Percentiles rank a stretch among this genome's conserved stretches.
Conservation (phyloP, 2,797 vertebrate genomes). For the Propithecus perrieri region DNA sequence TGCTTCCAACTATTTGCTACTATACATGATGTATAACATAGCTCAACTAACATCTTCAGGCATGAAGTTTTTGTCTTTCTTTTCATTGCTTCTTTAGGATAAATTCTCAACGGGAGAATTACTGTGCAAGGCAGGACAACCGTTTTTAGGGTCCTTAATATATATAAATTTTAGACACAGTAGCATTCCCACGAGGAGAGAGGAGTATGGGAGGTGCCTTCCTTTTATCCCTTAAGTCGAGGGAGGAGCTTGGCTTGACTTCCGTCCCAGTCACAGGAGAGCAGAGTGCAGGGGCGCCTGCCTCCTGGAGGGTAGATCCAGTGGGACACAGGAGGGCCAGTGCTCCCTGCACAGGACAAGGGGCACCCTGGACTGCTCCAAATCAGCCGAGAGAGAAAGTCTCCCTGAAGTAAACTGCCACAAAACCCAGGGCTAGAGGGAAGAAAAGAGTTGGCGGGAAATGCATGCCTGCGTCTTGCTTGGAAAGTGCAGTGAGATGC, state of each 20-base stretch:
- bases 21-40: fast-evolving
- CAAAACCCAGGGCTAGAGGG: neutral
- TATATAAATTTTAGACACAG: neutral
- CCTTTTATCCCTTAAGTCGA: neutral
- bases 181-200: neutral
- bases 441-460: no score
- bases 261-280: neutral
- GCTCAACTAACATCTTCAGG: no score
- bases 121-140: neutral
- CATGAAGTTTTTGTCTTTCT: neutral
- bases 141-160: neutral
- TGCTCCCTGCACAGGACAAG: neutral
- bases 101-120: neutral
- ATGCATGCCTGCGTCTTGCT: neutral
- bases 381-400: neutral
- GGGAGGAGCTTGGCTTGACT: neutral
- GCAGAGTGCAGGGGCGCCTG: neutral
- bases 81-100: neutral
- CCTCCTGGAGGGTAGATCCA: neutral
- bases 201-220: neutral
- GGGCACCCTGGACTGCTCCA: neutral
- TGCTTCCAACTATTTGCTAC: neutral
- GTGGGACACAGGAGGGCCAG: neutral
- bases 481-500: neutral
- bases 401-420: neutral